Evolutionary conservation across 1,140 invertebrate species (phyloP), one percentile per base, ranked within the genome.

Genomic region (Trichomalopsis sarcophagae): DNA sequence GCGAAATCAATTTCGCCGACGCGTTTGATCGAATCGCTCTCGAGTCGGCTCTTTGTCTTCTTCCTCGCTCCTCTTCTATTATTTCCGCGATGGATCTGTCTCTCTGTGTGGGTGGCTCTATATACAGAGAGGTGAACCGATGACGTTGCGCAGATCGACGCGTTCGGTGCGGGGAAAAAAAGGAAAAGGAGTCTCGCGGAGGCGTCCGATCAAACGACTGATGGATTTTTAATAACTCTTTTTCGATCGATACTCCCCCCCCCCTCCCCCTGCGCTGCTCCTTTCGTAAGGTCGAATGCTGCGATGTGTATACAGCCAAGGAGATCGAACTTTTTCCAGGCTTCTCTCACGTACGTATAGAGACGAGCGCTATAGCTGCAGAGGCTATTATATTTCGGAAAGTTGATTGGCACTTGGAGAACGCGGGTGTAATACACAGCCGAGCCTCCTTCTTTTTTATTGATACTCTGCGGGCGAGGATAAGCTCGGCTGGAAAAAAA

Each of bases 391-490:
- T 81, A 50, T 50, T 50, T 81, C 55, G 68, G 17, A 55, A 23
- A 82, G 71, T 82, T 82, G 81, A 82, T 82, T 82, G 81, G 71
- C 71, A 75, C 50, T 75, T 66, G 30, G 69, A 55, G 80, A 74
- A 55, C 47, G 27, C 30, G 10, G n/a, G 33, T 30, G 23, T 36
- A 62, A 62, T n/a, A n/a, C 21, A 33, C 47, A 74, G 30, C 13
- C 11, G 11, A 11, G 9, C 44, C 44, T n/a, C 44, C 44, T n/a
- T 30, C 50, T 33, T 82, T 74, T 82, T 82, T 74, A 73, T 74
- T 74, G 44, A 50, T 50, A 50, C n/a, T 71, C 4, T 10, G 7
- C 33, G 30, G 33, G 33, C 2, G 13, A 74, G 4, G 13, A 40
- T 66, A 44, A 44, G 40, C 40, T 44, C 40, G 40, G 40, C 6